Base-by-base conservation (phyloP, 2,888 invertebrate species). In the Bellardia bayeri region DNA sequence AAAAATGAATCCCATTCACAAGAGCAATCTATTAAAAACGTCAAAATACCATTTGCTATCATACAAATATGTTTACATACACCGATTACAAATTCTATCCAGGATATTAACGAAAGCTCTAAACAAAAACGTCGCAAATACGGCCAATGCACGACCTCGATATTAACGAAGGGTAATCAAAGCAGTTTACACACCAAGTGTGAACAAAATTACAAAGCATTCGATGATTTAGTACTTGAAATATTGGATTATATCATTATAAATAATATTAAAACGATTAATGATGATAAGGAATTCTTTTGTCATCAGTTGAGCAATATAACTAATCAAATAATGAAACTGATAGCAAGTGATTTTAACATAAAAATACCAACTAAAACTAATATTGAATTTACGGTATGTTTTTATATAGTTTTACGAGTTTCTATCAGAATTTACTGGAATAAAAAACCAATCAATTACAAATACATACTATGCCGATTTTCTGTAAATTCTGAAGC, bases 281-380 rank as follows among this genome's bases (percentile, higher is more conserved):
- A 71, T 0, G 90, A 91, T 4, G 83, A 85, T 4, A 90, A 84
- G 3, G 88, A 89, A 0, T 90, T 89, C 30, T 90, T 92, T 40
- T 92, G 91, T 80, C 90, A 91, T 49, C 90, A 91, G 56, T 42
- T 91, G 80, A 86, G 84, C 9, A 92, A 92, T 81, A 76, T 92
- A 0, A 80, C 84, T 7, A 91, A 92, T 84, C 79, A 90, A 42
- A 86, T 92, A 6, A 51, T 91, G 7, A 90, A 90, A 23, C 76
- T 92, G 11, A 90, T 92, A 23, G 90, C 90, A 1, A 85, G 71
- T 23, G 92, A 92, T 79, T 92, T 92, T 58, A 92, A 92, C 81
- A 68, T 84, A 23, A 89, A 90, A 33, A 89, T 89, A 74, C 91
- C 91, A n/a, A 92, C 92, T 7, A 90, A 90, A 14, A 90, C 89